Conservation (phyloP, 37 sponge, comb jelly and placozoan genomes). For the Eunapius fragilis region DNA sequence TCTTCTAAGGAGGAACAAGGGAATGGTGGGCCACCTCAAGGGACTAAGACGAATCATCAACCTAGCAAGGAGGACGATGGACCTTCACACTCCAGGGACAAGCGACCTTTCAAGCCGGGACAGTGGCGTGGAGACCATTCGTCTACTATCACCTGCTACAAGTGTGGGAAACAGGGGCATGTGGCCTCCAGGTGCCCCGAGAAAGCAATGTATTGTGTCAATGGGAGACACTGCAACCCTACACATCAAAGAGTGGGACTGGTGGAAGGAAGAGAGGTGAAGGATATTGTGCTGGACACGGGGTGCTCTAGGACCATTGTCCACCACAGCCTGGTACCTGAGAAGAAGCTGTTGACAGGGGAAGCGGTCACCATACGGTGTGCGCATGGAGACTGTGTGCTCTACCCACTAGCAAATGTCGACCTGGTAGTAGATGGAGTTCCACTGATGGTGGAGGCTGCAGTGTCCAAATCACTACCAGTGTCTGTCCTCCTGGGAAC, state of each 20-base stretch:
- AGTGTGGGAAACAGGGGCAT: constrained; percentile 19
- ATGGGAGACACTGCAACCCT: not conserved
- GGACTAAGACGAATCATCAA: not conserved
- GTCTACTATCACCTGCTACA: constrained; percentile 4
- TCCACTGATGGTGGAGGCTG: constrained; percentile 6
- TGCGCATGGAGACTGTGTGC: constrained; percentile 36
- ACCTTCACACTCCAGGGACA: not conserved
- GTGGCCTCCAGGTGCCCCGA: constrained; percentile 1
- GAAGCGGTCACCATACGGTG: constrained; percentile 30
- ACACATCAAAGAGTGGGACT: not conserved
- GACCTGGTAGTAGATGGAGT: constrained; percentile 4
- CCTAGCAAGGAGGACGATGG: not conserved
- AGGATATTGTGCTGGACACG: constrained; percentile 15
- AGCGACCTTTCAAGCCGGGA: not conserved
- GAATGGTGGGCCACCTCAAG: not conserved
- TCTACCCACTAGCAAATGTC: constrained; percentile 26
- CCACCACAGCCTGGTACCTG: constrained; percentile 18
- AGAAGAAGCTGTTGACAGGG: not conserved
- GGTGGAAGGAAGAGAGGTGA: constrained; percentile 23
- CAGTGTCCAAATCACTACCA: constrained; percentile 19
- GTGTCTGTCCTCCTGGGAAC: constrained; percentile 33
- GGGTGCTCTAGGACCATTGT: constrained; percentile 26
- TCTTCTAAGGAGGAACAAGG: not conserved
- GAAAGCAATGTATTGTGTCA: constrained; percentile 1
- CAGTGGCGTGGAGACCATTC: not conserved